These are phyloP conservation scores for Gracilinanus agilis DNA, from an alignment of 2,113 vertebrate genomes.

Conservation along the genomic window DNA sequence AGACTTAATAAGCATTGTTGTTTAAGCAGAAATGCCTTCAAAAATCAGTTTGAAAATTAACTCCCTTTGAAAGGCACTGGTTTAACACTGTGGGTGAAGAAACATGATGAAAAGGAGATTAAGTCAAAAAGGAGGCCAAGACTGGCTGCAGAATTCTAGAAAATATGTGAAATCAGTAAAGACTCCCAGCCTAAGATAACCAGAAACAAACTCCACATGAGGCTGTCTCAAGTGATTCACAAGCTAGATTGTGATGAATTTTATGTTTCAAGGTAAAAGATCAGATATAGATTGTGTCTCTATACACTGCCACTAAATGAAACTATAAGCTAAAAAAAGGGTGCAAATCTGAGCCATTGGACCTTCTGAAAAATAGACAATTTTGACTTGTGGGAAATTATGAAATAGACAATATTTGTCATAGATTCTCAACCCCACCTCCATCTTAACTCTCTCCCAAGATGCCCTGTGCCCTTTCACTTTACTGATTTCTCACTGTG, in stretches of 20 bases:
- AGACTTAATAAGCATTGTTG: not conserved
- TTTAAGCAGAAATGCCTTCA: conserved; percentile 30
- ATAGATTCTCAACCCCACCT: not conserved
- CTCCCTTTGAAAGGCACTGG: conserved; percentile 18
- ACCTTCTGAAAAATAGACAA: not conserved
- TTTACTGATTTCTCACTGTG: not conserved
- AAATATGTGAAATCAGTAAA: not conserved
- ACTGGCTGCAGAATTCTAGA: conserved; percentile 39
- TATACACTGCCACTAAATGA: not conserved
- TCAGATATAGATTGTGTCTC: not conserved
- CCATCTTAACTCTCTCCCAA: not conserved
- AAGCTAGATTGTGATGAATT: conserved; percentile 32
- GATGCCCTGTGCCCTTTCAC: not conserved
- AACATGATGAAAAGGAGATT: conserved; percentile 35
- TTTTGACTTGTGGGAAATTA: not conserved
- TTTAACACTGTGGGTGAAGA: conserved; percentile 35
- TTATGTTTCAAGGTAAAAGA: conserved; percentile 9
- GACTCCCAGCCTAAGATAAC: not conserved
- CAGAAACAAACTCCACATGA: conserved; percentile 17
- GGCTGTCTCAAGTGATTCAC: conserved; percentile 20
- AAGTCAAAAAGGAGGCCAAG: conserved; percentile 8
- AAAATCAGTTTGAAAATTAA: conserved; percentile 48
- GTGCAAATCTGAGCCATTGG: not conserved
- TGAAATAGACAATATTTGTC: not conserved
- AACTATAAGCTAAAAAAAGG: not conserved